These are phyloP conservation scores for Galbula dea DNA, from an alignment of 2,113 vertebrate genomes.

Conservation along the genomic window DNA sequence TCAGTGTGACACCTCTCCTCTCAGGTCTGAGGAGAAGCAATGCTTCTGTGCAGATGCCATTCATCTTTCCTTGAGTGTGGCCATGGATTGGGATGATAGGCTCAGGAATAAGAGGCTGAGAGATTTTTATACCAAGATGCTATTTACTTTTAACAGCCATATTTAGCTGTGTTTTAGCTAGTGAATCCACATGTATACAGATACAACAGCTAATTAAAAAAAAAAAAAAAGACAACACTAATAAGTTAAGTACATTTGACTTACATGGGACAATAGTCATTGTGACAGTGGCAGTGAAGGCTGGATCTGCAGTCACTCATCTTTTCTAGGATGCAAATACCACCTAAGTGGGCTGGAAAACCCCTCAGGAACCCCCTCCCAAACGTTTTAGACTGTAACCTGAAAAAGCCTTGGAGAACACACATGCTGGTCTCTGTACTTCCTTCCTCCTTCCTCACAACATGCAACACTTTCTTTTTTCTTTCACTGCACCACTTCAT, in stretches of 20 bases:
- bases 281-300: background rate
- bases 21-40: background rate
- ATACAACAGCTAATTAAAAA: constrained; percentile 28
- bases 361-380: background rate
- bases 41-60: accelerated
- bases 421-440: background rate
- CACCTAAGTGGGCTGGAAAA: background rate
- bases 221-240: background rate
- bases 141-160: constrained; percentile 42
- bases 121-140: constrained; percentile 39
- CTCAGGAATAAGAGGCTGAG: constrained; percentile 30
- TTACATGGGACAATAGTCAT: background rate
- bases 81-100: accelerated
- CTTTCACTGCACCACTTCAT: background rate
- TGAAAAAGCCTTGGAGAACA: background rate
- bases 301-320: background rate
- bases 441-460: background rate
- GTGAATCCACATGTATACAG: background rate
- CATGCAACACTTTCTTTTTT: background rate
- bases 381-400: accelerated
- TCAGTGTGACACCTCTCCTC: background rate
- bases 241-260: constrained; percentile 66
- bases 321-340: background rate
- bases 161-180: background rate
- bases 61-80: accelerated